Evolutionary conservation across 1,140 invertebrate genomes (phyloP).

Genomic region (Heliconius congener): DNA sequence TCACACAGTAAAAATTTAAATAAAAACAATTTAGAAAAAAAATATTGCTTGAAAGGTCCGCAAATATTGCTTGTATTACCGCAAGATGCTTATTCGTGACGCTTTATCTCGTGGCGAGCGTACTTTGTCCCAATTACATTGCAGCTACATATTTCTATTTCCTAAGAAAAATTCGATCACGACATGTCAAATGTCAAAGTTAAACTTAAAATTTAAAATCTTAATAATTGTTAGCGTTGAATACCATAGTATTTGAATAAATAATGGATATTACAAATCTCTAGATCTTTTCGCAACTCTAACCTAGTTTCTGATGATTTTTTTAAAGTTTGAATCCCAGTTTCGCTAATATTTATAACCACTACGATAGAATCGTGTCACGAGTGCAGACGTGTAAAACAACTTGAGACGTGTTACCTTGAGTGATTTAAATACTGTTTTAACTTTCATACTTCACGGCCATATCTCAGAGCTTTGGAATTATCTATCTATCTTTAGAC

Average conservation of each 20-base stretch:
- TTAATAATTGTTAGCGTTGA: background rate
- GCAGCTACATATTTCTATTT: background rate
- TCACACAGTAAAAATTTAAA: background rate
- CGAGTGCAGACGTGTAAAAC: conserved; percentile 20
- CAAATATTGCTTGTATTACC: too few relatives aligned
- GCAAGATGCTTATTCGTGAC: background rate
- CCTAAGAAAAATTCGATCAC: background rate
- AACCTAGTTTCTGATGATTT: background rate
- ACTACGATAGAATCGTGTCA: conserved; percentile 15
- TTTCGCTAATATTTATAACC: background rate
- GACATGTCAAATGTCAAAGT: background rate
- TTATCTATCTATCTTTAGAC: conserved; percentile 41
- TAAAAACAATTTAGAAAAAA: background rate
- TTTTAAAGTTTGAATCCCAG: background rate
- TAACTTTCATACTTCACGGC: conserved; percentile 45
- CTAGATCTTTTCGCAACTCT: background rate
- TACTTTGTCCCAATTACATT: conserved; percentile 12
- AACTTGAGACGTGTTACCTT: conserved; percentile 37
- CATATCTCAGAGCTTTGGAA: conserved; percentile 37
- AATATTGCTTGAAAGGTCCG: background rate
- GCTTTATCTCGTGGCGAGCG: background rate
- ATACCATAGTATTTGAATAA: background rate
- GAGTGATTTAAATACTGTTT: conserved; percentile 40
- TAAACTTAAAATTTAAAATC: background rate
- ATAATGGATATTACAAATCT: background rate